Base-by-base conservation (phyloP, 2,113 vertebrate genomes). In the Ellobius talpinus region DNA sequence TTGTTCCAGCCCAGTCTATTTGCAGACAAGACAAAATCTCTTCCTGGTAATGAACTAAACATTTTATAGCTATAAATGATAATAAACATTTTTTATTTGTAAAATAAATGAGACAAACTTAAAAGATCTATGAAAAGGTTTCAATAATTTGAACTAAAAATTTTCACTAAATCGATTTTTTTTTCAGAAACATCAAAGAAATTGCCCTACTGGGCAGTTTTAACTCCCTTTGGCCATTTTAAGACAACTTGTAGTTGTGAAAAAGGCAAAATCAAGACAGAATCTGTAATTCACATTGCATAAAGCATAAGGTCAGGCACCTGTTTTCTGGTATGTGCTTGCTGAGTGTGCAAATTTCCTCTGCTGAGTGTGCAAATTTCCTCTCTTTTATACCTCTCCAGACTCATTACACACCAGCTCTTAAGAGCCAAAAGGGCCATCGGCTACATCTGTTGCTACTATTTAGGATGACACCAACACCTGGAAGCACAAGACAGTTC, bases 381-480 rank as follows among this genome's bases (percentile, higher is more conserved):
- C 1, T 45, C 21, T 9, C 66, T 88, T 36, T 74, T 50, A 68
- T 45, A 16, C 68, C 63, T 94, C 72, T 94, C 72, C 16, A 82
- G 82, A 92, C 70, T 86, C 66, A 78, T 97, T 91, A 45, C 23
- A 89, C 12, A 68, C 91, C 45, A 50, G 31, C 90, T 92, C 66
- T 45, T 77, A 79, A 88, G 66, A 96, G 87, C 31, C 79, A 70
- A 76, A 91, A 91, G 93, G 73, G 36, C 91, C 58, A 45, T 93
- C 0, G 31, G 76, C 85, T 45, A 33, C 31, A 76, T 90, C 94
- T 95, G 89, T 63, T 90, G 88, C 81, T 96, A 13, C 93, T 86
- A 26, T 90, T 90, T 82, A 94, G 88, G 77, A 94, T 96, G 66
- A 33, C 61, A 97, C 45, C 11, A 97, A 81, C 86, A 89, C 74